Evolutionary conservation across 2,797 vertebrate species (phyloP), one percentile per base, ranked within the genome.

Genomic region (Gymnothorax reevesii): DNA sequence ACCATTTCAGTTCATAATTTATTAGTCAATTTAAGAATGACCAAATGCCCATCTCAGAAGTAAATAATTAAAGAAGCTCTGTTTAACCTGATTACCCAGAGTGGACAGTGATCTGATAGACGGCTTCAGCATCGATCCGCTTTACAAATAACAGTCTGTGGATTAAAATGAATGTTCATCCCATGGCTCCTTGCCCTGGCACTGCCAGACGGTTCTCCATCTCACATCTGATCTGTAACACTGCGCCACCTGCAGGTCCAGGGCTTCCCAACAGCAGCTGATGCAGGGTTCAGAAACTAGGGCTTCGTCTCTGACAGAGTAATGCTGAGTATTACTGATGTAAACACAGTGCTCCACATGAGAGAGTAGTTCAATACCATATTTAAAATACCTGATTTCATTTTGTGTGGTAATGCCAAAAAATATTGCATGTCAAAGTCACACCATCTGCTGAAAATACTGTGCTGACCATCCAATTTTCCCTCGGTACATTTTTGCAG

Each of bases 131-230:
- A 13, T 75, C 7, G 4, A 75, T 75, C 71, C 66, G 27, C 27
- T 49, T 75, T 15, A 75, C 71, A 75, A 75, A 75, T 33, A 75
- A 75, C 71, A 42, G 27, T 75, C 71, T 75, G 71, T 75, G 27
- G 49, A 75, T 75, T 75, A 75, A 75, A 75, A 75, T 42, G 27
- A 15, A 42, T 75, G 2, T 7, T 49, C 33, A 42, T 49, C 13
- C 33, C 71, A 49, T 42, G 71, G 71, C 6, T 75, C 27, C 42
- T 49, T 33, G 42, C 71, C 71, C 49, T 49, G 33, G 33, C 66
- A 25, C 66, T 71, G 7, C 17, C 27, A 49, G 4, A 4, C 33
- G 0, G 0, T 42, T 49, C 9, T 33, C 8, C 25, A 49, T 42
- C 71, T 49, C 15, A 49, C 62, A 66, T 66, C 62, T n/a, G 1